Evolutionary conservation across 1,140 invertebrate genomes (phyloP).

Genomic region (Atta cephalotes): DNA sequence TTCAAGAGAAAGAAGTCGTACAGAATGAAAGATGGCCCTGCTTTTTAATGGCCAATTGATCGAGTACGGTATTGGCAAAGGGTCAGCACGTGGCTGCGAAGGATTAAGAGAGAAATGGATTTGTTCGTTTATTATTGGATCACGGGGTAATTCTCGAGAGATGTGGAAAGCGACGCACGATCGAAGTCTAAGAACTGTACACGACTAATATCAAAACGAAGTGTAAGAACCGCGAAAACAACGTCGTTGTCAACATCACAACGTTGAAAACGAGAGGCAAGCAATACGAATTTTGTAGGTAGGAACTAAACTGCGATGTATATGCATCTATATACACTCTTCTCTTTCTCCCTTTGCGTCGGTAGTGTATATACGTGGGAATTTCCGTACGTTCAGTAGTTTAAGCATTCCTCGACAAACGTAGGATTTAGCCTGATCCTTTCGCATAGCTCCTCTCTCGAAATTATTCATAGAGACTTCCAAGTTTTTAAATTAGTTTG

Average conservation of each 20-base stretch:
- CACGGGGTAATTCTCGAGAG: neutral
- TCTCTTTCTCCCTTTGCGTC: neutral
- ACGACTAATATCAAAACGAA: neutral
- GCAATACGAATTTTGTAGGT: constrained; percentile 14
- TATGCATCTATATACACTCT: neutral
- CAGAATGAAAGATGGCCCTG: constrained; percentile 48
- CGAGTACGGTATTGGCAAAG: constrained; percentile 35
- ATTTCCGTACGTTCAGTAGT: constrained; percentile 49
- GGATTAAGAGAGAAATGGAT: constrained; percentile 59
- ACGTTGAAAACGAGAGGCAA: constrained; percentile 27
- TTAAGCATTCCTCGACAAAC: constrained; percentile 54
- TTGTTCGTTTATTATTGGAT: constrained; percentile 58
- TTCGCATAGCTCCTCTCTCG: neutral
- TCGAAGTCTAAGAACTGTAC: neutral
- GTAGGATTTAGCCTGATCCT: constrained; percentile 23
- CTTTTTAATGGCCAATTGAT: constrained; percentile 60
- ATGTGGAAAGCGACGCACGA: constrained; percentile 28
- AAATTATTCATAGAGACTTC: constrained; percentile 41
- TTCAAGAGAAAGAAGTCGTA: constrained; percentile 31
- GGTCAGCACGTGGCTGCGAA: constrained; percentile 36
- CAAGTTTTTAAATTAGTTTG: constrained; percentile 41
- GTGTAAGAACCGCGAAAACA: constrained; percentile 36
- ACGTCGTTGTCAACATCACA: constrained; percentile 19
- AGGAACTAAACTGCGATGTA: neutral
- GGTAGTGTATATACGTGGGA: constrained; percentile 4